Conservation (phyloP, 2,888 invertebrate genomes). For the Seira ritae region DNA sequence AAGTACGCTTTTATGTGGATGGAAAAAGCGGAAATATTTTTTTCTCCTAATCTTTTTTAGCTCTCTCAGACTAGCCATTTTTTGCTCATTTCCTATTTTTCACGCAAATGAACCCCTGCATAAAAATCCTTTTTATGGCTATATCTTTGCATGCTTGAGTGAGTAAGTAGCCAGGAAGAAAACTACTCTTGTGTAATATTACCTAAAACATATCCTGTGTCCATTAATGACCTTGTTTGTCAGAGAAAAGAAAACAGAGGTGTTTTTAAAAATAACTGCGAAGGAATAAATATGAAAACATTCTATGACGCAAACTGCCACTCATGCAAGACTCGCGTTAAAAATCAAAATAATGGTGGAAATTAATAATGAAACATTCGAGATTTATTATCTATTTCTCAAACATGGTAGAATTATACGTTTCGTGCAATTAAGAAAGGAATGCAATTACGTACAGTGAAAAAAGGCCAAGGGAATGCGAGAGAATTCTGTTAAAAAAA, state of each 20-base stretch:
- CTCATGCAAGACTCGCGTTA: conserved; percentile 45
- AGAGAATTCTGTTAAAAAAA: too few relatives aligned
- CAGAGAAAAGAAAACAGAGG: neutral
- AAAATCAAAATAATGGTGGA: too few relatives aligned
- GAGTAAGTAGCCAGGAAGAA: neutral
- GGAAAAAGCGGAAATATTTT: conserved; percentile 1
- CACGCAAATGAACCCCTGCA: conserved; percentile 35
- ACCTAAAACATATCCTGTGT: neutral
- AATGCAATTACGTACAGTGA: too few relatives aligned
- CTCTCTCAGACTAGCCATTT: conserved; percentile 1
- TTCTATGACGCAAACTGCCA: neutral
- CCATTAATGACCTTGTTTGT: neutral
- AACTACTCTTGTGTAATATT: too few relatives aligned
- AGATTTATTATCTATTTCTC: too few relatives aligned
- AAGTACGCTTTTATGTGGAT: neutral
- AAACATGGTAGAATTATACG: too few relatives aligned
- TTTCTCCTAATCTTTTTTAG: neutral
- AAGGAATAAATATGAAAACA: too few relatives aligned
- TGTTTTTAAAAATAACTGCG: too few relatives aligned
- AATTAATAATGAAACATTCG: too few relatives aligned
- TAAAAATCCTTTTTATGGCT: conserved; percentile 20
- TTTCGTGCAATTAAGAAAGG: too few relatives aligned
- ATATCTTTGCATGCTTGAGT: neutral
- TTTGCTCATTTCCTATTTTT: conserved; percentile 32
- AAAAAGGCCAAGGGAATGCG: too few relatives aligned